Percentiles rank a stretch among this genome's conserved stretches.
phyloP scores from a whole-genome alignment of 2,888 invertebrate genomes.

The Iphiclides podalirius region DNA sequence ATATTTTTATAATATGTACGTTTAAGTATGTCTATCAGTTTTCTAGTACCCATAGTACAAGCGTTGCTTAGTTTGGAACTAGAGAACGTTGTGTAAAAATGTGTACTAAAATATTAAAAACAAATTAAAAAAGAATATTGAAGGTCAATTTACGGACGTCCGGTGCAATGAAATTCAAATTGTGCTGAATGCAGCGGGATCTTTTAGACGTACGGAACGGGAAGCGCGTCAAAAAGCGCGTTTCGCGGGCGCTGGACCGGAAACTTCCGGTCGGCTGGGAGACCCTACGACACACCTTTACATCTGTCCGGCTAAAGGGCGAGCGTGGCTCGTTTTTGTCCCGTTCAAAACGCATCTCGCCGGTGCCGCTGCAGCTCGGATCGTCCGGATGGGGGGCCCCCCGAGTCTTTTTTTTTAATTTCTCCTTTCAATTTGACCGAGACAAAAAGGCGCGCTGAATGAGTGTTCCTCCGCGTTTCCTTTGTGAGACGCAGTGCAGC shows the following conservation, averaged over 20 bases:
- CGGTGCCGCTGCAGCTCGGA: not conserved
- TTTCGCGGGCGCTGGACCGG: not conserved
- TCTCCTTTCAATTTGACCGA: conserved; percentile 23
- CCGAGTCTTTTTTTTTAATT: conserved; percentile 20
- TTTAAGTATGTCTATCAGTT: too few species aligned
- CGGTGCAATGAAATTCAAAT: too few species aligned
- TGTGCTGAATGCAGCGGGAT: not conserved
- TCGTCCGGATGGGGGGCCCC: conserved; percentile 16
- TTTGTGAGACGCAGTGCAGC: conserved; percentile 4
- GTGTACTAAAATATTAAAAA: too few species aligned
- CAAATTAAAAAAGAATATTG: too few species aligned
- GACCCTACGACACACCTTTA: conserved; percentile 11
- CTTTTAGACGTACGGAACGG: not conserved
- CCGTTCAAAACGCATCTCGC: not conserved
- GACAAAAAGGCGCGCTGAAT: conserved; percentile 18
- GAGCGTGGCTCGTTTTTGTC: not conserved
- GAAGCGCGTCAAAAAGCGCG: not conserved
- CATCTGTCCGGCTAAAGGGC: conserved; percentile 15
- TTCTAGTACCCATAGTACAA: too few species aligned
- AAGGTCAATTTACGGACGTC: too few species aligned
- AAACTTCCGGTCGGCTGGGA: conserved; percentile 4
- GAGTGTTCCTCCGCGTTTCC: conserved; percentile 12
- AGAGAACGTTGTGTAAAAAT: too few species aligned
- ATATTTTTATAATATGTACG: too few species aligned
- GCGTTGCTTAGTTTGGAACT: too few species aligned